A percentile compares a stretch with the other conserved stretches of the same genome.
These are phyloP conservation scores for Anguilla megastoma DNA, from an alignment of 2,797 vertebrate species.

Conservation along the genomic window DNA sequence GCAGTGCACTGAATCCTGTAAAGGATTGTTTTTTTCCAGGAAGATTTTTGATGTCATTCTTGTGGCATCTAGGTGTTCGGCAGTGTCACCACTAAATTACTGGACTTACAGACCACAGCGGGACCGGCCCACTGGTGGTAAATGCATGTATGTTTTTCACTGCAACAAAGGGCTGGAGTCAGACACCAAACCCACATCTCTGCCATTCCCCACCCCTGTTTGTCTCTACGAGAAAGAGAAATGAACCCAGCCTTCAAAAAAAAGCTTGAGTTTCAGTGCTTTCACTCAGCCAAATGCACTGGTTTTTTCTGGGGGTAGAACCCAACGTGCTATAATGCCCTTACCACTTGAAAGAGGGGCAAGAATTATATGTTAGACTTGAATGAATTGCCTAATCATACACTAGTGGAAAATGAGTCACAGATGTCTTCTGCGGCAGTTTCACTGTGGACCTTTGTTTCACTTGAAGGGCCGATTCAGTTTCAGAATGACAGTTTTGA, in stretches of 20 bases:
- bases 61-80: conserved; percentile 21
- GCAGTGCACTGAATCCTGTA: not conserved
- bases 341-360: conserved; percentile 73
- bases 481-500: conserved; percentile 24
- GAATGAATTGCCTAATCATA: conserved; percentile 78
- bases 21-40: not conserved
- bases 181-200: conserved; percentile 47
- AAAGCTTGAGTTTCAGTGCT: conserved; percentile 46
- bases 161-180: conserved; percentile 53
- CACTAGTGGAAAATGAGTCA: conserved; percentile 71
- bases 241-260: conserved; percentile 63
- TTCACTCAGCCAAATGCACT: conserved; percentile 1
- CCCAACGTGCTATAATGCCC: conserved; percentile 65
- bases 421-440: conserved; percentile 65
- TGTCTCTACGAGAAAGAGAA: conserved; percentile 59
- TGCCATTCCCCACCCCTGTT: conserved; percentile 41
- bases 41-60: conserved; percentile 11
- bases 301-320: conserved; percentile 54
- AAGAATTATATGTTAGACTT: conserved; percentile 74
- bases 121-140: conserved; percentile 63
- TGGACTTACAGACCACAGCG: not conserved
- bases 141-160: conserved; percentile 66
- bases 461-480: conserved; percentile 64
- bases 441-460: conserved; percentile 62
- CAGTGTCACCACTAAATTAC: conserved; percentile 26